Evolutionary conservation across 2,797 vertebrate genomes (phyloP), one percentile per base, ranked within the genome.

Genomic region (Pyrocephalus nanus): DNA sequence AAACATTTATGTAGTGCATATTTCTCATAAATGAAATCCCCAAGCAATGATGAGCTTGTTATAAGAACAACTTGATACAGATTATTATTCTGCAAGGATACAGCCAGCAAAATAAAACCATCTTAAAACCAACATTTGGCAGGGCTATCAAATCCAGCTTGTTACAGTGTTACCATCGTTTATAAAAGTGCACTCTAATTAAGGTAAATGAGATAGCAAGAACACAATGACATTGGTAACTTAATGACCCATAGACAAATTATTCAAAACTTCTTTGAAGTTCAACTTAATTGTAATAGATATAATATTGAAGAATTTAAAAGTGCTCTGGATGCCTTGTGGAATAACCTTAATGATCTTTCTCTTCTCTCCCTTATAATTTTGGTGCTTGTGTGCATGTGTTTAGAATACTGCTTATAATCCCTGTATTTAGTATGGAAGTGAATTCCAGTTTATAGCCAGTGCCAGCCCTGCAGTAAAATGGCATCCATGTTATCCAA

Each of bases 191-290:
- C 92, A 92, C 78, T 92, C 92, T 93, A 96, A 96, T 97, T 96
- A 97, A 96, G 94, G 92, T 88, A 95, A 97, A 97, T 48, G 94
- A 96, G 91, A 96, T 71, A 91, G 87, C 90, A 96, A 95, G 93
- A 95, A 69, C 92, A 93, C 85, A 36, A 78, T 97, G 94, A 93
- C 96, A 96, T 90, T 96, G 95, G 48, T 88, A 93, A 93, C 92
- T 96, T 96, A 94, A 96, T 86, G 96, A 96, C 93, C 96, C 90
- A 32, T 15, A 70, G 69, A 67, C 89, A 95, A 87, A 92, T 95
- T 95, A 96, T 74, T 94, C 94, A 76, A 92, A 95, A 96, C 72
- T 96, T 97, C 91, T 34, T 29, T 66, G 90, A 96, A 95, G 75
- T 88, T 93, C 38, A 65, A 78, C 87, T 88, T 93, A 94, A 96